phyloP scores from a whole-genome alignment of 2,888 invertebrate genomes.

The Toxonevra muliebris region DNA sequence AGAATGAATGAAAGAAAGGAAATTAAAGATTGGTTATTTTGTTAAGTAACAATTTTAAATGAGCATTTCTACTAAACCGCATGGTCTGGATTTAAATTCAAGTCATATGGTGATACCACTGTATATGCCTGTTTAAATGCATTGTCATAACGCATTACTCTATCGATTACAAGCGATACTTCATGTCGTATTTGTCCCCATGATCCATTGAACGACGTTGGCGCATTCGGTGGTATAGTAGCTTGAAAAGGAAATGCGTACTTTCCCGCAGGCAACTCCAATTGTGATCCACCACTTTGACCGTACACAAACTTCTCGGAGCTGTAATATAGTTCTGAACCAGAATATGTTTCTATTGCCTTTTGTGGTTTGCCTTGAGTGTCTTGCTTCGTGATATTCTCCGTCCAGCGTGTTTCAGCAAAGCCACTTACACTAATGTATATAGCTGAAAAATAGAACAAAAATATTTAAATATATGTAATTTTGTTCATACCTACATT shows the following conservation, averaged over 20 bases:
- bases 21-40: conserved; percentile 1
- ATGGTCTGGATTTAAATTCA: conserved; percentile 76
- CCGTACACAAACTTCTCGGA: conserved; percentile 61
- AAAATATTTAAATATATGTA: background rate
- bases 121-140: conserved; percentile 82
- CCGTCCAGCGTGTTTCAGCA: conserved; percentile 63
- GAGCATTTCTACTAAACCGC: conserved; percentile 63
- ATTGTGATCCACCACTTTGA: conserved; percentile 69
- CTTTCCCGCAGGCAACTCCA: conserved; percentile 75
- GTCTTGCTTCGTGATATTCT: conserved; percentile 55
- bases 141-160: conserved; percentile 87
- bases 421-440: conserved; percentile 60
- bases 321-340: conserved; percentile 59
- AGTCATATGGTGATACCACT: conserved; percentile 79
- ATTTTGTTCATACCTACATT: no score
- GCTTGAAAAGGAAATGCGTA: conserved; percentile 81
- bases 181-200: conserved; percentile 81
- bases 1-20: background rate
- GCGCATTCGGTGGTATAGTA: conserved; percentile 69
- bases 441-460: conserved; percentile 51
- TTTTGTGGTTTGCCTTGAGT: conserved; percentile 57
- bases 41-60: background rate
- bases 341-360: conserved; percentile 55
- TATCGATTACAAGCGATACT: conserved; percentile 79
- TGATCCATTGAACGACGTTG: conserved; percentile 81